Base-by-base conservation (phyloP, 2,113 vertebrate species). In the Murina feae region DNA sequence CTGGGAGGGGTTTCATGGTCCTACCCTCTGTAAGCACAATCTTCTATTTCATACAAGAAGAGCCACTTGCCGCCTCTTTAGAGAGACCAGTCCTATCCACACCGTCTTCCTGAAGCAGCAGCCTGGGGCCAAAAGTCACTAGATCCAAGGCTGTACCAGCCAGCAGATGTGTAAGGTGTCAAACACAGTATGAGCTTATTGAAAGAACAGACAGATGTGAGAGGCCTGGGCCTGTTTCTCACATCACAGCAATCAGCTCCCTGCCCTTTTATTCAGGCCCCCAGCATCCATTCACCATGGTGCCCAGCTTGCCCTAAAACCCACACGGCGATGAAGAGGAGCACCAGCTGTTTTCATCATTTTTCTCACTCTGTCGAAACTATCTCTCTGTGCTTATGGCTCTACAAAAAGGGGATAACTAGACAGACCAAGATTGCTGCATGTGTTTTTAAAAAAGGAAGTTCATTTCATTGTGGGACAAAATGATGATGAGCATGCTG, bases 381-480 rank as follows among this genome's bases (percentile, higher is more conserved):
- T 0, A 1, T 16, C 51, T 83, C 23, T 60, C 49, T 80, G 9
- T 71, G 42, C 30, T 47, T 14, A 0, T 68, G 25, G 25, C 32
- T 51, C 47, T 44, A 58, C 13, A 75, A 75, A 89, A 82, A 86
- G 8, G 32, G 35, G 25, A 1, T 28, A 58, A 51, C 23, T 58
- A 58, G 47, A 78, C 2, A 86, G 18, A 35, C 4, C 30, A 44
- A 65, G 16, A 28, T 2, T 86, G 42, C 53, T 53, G 72, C 23
- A 16, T 32, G 35, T 60, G 28, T 65, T 85, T 74, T 32, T 72
- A n/a, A 60, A 51, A 85, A 86, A 71, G 37, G 18, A 76, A 90
- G 47, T 9, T 63, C 49, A 78, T 85, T 93, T 92, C 39, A 79
- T 9, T 60, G 44, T 87, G 68, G 25, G 91, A 65, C 16, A 35